Conservation (phyloP, 2,888 invertebrate genomes). For the Gryllus longicercus region DNA sequence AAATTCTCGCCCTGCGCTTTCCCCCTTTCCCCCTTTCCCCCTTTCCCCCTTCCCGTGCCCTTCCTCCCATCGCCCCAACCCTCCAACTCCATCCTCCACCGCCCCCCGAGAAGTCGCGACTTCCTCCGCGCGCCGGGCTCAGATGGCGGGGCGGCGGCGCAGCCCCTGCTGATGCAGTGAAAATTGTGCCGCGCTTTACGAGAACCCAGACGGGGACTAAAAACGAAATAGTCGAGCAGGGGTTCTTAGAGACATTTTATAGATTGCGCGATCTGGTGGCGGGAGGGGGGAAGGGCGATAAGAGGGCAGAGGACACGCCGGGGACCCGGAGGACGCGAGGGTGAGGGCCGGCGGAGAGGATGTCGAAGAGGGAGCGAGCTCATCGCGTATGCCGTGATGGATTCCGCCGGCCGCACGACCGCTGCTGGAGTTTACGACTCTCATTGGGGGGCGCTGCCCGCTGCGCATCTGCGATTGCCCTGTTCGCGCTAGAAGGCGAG, state of each 20-base stretch:
- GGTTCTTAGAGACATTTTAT: background rate
- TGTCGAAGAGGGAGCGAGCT: background rate
- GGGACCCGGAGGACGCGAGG: background rate
- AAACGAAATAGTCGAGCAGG: background rate
- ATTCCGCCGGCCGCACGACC: too few species aligned
- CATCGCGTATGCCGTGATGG: too few species aligned
- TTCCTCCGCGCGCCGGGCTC: background rate
- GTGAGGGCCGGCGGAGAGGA: background rate
- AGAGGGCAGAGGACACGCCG: background rate
- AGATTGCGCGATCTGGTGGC: background rate
- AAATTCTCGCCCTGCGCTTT: background rate
- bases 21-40: background rate
- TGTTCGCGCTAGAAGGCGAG: too few species aligned
- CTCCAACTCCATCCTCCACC: background rate
- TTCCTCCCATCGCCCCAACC: background rate
- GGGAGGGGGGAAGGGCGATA: too few species aligned
- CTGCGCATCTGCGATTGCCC: too few species aligned
- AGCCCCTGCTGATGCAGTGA: background rate
- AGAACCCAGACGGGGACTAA: background rate
- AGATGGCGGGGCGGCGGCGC: background rate
- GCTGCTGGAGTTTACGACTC: too few species aligned
- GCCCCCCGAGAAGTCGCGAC: background rate
- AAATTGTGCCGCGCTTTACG: slow-evolving; percentile 1
- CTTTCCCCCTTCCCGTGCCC: background rate
- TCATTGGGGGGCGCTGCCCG: too few species aligned